A percentile compares a stretch with the other conserved stretches of the same genome.
phyloP scores from a whole-genome alignment of 2,888 invertebrate genomes.

The Notodonta dromedarius region DNA sequence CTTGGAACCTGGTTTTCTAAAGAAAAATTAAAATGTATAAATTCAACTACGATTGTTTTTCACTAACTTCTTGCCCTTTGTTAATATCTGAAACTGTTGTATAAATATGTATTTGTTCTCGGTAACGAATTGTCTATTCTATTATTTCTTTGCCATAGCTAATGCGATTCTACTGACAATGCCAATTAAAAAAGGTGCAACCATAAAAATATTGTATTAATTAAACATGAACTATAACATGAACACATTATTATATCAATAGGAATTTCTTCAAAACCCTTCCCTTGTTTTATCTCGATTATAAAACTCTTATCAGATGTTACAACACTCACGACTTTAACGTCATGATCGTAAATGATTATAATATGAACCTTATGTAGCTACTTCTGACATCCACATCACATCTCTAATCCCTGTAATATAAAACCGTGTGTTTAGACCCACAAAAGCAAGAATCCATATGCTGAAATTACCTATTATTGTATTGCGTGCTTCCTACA shows the following conservation, averaged over 20 bases:
- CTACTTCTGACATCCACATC: background rate
- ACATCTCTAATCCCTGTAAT: background rate
- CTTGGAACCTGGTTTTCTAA: conserved; percentile 9
- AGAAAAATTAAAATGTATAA: background rate
- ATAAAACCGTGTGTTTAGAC: background rate
- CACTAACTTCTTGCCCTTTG: background rate
- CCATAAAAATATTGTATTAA: too few relatives aligned
- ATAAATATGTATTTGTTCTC: background rate
- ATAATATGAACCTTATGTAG: background rate
- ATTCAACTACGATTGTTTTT: background rate
- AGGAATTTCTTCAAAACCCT: too few relatives aligned
- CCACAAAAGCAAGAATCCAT: too few relatives aligned
- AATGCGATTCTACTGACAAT: background rate
- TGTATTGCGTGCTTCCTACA: too few relatives aligned
- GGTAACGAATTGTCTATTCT: background rate
- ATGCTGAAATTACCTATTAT: too few relatives aligned
- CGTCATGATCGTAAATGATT: background rate
- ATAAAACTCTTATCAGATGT: background rate
- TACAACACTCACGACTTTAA: background rate
- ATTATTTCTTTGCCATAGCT: background rate
- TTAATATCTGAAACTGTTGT: background rate
- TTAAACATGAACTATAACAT: too few relatives aligned
- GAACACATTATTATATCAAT: too few relatives aligned
- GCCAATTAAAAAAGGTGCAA: too few relatives aligned
- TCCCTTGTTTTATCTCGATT: background rate